These are phyloP conservation scores for Nothura maculosa DNA, from an alignment of 2,797 vertebrate genomes.

Conservation along the genomic window DNA sequence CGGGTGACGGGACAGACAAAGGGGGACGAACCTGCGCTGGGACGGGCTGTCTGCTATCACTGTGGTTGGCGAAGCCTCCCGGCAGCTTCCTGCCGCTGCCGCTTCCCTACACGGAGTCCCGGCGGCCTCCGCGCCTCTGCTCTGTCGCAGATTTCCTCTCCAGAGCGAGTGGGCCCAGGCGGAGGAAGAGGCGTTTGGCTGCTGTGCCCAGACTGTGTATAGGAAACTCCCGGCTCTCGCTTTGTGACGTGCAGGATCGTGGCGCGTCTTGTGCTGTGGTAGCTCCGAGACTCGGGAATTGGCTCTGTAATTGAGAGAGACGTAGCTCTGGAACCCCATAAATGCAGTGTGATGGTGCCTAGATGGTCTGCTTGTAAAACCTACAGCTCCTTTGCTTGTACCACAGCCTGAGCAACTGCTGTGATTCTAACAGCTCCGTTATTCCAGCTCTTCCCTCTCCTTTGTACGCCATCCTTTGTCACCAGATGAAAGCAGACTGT, in stretches of 20 bases:
- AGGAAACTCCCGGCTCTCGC: neutral
- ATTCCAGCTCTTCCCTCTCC: neutral
- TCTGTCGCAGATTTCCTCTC: neutral
- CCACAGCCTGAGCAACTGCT: neutral
- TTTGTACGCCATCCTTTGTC: neutral
- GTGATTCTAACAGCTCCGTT: neutral
- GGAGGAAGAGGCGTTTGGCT: conserved; percentile 5
- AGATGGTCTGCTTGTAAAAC: neutral
- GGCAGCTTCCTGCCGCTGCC: neutral
- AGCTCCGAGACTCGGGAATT: neutral
- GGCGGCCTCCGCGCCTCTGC: neutral
- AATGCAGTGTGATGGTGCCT: neutral
- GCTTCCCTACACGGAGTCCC: neutral
- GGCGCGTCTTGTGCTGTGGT: rapidly evolving
- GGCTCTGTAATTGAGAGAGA: rapidly evolving
- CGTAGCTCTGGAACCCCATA: neutral
- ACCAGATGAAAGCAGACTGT: neutral
- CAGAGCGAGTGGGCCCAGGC: neutral
- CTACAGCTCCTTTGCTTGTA: rapidly evolving
- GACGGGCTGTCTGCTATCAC: neutral
- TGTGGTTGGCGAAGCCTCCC: neutral
- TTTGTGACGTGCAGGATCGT: rapidly evolving
- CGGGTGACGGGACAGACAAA: neutral
- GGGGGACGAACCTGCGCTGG: neutral
- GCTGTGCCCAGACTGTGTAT: neutral